Evolutionary conservation across 2,888 invertebrate species (phyloP).

Genomic region (Habroteleia sp.): DNA sequence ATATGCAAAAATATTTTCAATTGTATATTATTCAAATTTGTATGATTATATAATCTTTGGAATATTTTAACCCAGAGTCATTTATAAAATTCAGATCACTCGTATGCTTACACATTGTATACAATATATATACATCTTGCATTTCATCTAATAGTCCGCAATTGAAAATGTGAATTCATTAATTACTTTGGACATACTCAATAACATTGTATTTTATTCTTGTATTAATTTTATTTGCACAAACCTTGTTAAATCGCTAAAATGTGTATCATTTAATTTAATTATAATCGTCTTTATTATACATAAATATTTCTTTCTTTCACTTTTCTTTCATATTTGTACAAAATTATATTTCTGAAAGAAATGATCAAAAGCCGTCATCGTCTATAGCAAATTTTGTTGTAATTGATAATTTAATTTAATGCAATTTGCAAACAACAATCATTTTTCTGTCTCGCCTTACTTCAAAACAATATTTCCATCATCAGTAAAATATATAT

Average conservation of each 20-base stretch:
- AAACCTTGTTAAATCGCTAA: constrained; percentile 25
- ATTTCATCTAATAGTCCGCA: background rate
- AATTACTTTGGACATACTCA: background rate
- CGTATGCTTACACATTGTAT: background rate
- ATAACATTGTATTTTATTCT: constrained; percentile 1
- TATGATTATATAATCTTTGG: too few species aligned
- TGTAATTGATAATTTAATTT: background rate
- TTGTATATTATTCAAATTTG: too few species aligned
- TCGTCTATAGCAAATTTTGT: constrained; percentile 5
- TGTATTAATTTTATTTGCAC: constrained; percentile 7
- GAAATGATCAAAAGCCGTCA: constrained; percentile 7
- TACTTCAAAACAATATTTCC: constrained; percentile 6
- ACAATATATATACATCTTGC: background rate
- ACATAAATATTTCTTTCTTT: constrained; percentile 1
- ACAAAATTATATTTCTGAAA: constrained; percentile 10
- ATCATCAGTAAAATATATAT: constrained; percentile 9
- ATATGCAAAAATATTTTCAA: too few species aligned
- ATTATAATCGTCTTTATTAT: background rate
- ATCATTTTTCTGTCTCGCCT: background rate
- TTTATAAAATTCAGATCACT: too few species aligned
- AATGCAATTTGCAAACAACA: constrained; percentile 1
- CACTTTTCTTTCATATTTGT: background rate
- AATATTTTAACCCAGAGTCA: background rate
- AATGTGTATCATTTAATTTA: too few species aligned
- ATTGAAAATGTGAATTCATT: background rate